Conservation (phyloP, 2,888 invertebrate genomes). For the Polydesmus complanatus region DNA sequence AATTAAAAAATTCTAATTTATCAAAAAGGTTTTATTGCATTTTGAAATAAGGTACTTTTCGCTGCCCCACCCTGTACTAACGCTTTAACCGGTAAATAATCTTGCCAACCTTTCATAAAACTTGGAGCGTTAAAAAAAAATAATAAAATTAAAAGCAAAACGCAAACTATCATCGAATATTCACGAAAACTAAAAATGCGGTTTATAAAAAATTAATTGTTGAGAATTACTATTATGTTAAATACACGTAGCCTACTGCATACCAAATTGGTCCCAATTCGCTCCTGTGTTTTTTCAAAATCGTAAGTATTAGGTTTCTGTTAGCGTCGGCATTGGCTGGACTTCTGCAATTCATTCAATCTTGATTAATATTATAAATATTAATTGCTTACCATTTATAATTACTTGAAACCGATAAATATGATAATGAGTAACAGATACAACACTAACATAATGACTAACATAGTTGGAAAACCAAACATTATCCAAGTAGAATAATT, state of each 20-base stretch:
- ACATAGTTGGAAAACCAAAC: constrained; percentile 69
- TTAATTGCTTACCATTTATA: no score
- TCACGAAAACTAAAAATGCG: constrained; percentile 27
- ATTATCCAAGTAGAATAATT: constrained; percentile 77
- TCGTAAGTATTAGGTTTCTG: not conserved
- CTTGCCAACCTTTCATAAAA: constrained; percentile 73
- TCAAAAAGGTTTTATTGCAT: no score
- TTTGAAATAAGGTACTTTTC: no score
- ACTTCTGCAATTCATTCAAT: no score
- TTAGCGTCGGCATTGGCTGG: not conserved
- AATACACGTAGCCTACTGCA: not conserved
- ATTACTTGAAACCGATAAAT: not conserved
- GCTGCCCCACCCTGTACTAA: no score
- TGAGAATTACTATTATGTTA: not conserved
- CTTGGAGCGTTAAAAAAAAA: constrained; percentile 84
- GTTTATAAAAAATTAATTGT: not conserved
- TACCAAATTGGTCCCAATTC: not conserved
- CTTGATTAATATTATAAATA: no score
- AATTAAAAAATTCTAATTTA: no score
- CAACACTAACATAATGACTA: constrained; percentile 57
- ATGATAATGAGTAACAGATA: constrained; percentile 57
- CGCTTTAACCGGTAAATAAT: not conserved
- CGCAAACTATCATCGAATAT: constrained; percentile 3
- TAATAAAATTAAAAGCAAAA: constrained; percentile 57
- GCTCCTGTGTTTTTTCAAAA: not conserved